Base-by-base conservation (phyloP, 2,888 invertebrate genomes). In the Tipula lateralis region DNA sequence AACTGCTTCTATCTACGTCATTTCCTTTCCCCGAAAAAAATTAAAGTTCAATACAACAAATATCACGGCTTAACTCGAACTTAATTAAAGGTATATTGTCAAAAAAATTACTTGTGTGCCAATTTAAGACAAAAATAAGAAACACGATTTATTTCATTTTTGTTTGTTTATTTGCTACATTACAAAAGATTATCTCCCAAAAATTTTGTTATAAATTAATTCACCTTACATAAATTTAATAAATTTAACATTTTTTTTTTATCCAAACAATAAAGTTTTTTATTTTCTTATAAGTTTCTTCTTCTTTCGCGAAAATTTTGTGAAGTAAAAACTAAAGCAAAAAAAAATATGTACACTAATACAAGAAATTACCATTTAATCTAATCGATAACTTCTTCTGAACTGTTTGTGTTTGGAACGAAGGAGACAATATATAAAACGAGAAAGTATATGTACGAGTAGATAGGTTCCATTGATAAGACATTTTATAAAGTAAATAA, bases 181-280 rank as follows among this genome's bases (percentile, higher is more conserved):
- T 66, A 66, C 66, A 66, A 9, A 66, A 66, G 66, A 66, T 66
- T 66, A 66, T 66, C 66, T 66, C 13, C 19, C 19, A 66, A 66
- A 66, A 66, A 24, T 66, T 66, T 66, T 66, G 66, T 66, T 66
- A 66, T 66, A 66, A 66, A 66, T 66, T 66, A 66, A 66, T 66
- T 66, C 66, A 66, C 66, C 66, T 66, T 66, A 66, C 66, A 66
- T 66, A 66, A 66, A 66, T 66, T 66, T 66, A 66, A 66, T 66
- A 66, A 66, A 66, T 66, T 66, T 24, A 66, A 66, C 66, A 66
- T 66, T 66, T 66, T 66, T 66, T 66, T 24, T 19, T 66, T n/a
- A 66, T 66, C 19, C 66, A 66, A 66, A 66, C 66, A 66, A 66
- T 66, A 66, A 44, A 66, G 24, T 66, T 66, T 66, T 66, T 66